Evolutionary conservation across 2,888 invertebrate species (phyloP).

Genomic region (Entomobrya multifasciata): DNA sequence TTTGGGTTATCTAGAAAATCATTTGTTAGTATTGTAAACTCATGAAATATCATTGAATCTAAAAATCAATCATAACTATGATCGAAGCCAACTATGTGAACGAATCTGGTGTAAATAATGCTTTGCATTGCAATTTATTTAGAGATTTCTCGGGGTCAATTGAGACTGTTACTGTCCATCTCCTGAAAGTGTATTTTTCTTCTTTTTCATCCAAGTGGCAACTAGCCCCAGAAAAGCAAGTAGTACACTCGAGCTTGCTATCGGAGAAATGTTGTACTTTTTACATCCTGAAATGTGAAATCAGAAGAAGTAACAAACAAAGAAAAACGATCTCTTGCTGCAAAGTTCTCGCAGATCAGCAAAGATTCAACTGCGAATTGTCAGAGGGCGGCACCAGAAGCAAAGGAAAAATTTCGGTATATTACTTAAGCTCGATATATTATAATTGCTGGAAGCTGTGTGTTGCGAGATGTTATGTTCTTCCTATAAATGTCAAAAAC

Average conservation of each 20-base stretch:
- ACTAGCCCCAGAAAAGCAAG: not conserved
- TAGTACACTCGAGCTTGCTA: slow-evolving; percentile 39
- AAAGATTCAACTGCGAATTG: no score
- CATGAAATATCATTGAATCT: no score
- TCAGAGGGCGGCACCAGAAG: no score
- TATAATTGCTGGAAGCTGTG: not conserved
- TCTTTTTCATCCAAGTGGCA: not conserved
- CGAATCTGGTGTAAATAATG: no score
- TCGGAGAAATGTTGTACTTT: slow-evolving; percentile 54
- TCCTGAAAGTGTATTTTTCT: not conserved
- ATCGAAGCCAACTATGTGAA: no score
- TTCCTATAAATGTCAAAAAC: no score
- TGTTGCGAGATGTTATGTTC: not conserved
- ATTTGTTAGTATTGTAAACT: no score
- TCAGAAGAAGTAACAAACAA: not conserved
- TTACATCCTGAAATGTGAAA: not conserved
- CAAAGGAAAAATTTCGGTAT: no score
- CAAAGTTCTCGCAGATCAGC: not conserved
- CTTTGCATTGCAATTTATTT: no score
- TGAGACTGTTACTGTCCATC: not conserved
- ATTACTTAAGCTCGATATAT: no score
- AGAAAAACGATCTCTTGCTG: not conserved
- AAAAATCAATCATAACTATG: no score
- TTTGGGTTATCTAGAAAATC: no score
- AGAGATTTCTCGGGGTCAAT: not conserved